Percentiles rank a stretch among this genome's conserved stretches.
These are phyloP conservation scores for Pantala flavescens DNA, from an alignment of 1,140 invertebrate species.

Conservation along the genomic window DNA sequence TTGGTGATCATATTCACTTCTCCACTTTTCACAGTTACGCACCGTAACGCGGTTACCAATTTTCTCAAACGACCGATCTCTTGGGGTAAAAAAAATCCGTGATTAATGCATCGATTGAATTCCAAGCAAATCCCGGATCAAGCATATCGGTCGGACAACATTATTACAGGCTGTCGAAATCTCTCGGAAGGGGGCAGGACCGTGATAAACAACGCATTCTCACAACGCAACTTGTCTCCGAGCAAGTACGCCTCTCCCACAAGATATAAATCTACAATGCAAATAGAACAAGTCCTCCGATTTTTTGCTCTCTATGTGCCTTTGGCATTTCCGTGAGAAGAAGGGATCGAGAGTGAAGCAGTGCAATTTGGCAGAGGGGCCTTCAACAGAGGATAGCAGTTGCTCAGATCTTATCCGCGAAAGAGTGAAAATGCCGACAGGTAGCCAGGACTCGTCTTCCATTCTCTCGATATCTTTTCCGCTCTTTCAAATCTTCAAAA, in stretches of 20 bases:
- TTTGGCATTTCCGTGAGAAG: neutral
- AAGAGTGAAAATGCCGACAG: neutral
- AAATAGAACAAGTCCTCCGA: slow-evolving; percentile 1
- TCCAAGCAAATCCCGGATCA: too few relatives aligned
- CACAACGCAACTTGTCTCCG: slow-evolving; percentile 7
- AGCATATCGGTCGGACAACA: too few relatives aligned
- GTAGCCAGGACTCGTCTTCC: neutral
- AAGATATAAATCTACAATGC: slow-evolving; percentile 7
- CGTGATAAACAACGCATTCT: neutral
- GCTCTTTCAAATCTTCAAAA: neutral
- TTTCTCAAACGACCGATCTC: too few relatives aligned
- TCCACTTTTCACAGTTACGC: too few relatives aligned
- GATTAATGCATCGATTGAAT: too few relatives aligned
- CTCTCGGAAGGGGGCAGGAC: too few relatives aligned
- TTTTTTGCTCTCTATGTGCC: neutral
- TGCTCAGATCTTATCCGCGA: neutral
- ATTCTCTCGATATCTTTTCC: neutral
- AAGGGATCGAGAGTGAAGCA: neutral
- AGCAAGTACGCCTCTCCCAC: neutral
- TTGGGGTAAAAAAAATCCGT: too few relatives aligned
- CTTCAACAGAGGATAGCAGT: neutral
- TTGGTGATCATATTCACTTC: too few relatives aligned
- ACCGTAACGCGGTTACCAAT: too few relatives aligned
- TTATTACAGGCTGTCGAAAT: too few relatives aligned
- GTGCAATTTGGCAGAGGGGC: neutral